These are phyloP conservation scores for Cacatua alba DNA, from an alignment of 2,113 vertebrate genomes.

Conservation along the genomic window DNA sequence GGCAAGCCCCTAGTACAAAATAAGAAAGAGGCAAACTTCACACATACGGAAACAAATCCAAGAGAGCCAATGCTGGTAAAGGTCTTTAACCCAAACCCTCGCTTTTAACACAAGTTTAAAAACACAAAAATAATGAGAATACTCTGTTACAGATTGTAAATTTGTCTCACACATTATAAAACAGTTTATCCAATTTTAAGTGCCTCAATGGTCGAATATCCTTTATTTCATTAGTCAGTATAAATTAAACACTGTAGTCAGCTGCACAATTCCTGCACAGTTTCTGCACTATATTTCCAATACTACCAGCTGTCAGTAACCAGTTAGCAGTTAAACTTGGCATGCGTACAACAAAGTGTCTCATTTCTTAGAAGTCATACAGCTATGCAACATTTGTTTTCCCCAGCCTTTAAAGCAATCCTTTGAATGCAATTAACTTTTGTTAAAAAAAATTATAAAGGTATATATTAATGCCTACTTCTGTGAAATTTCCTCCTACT, in stretches of 20 bases:
- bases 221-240: background rate
- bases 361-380: background rate
- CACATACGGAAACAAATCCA: background rate
- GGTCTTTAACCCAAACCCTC: background rate
- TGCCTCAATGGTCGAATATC: background rate
- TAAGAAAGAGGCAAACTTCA: background rate
- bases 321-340: constrained; percentile 21
- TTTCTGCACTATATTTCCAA: background rate
- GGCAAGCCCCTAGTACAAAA: background rate
- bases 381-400: background rate
- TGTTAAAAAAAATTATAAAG: background rate
- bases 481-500: background rate
- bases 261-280: background rate
- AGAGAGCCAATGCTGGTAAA: background rate
- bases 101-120: background rate
- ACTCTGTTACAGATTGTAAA: background rate
- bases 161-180: background rate
- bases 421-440: background rate
- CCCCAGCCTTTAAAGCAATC: background rate
- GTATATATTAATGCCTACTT: background rate
- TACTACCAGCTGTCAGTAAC: background rate
- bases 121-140: background rate
- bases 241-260: constrained; percentile 2
- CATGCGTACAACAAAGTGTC: background rate
- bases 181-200: background rate